A percentile compares a stretch with the other conserved stretches of the same genome.
Evolutionary conservation across 2,113 vertebrate species (phyloP).

Genomic region (Dasyprocta punctata): DNA sequence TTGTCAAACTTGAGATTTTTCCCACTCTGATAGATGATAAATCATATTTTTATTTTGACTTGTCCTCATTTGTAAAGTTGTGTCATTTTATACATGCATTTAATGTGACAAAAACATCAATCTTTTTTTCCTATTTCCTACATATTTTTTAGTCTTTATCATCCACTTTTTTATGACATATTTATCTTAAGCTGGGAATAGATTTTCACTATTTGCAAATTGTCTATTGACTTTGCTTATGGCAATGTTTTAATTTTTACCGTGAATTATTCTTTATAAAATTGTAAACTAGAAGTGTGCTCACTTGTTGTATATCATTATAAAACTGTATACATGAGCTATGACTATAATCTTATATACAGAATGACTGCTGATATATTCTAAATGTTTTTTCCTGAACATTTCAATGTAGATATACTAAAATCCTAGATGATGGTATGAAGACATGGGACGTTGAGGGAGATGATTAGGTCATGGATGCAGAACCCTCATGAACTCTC

Average conservation of each 20-base stretch:
- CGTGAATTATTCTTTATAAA: background rate
- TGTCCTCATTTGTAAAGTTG: background rate
- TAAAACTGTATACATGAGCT: background rate
- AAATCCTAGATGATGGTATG: background rate
- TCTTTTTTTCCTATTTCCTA: background rate
- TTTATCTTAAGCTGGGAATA: background rate
- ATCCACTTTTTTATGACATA: background rate
- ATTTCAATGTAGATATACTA: background rate
- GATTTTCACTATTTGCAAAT: background rate
- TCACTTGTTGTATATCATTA: background rate
- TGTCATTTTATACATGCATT: background rate
- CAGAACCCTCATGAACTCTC: background rate
- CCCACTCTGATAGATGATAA: background rate
- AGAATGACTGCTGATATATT: background rate
- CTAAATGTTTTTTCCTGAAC: background rate
- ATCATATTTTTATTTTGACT: background rate
- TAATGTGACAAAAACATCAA: background rate
- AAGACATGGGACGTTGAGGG: background rate
- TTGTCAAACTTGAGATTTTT: conserved; percentile 14
- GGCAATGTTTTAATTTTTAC: background rate
- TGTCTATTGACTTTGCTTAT: background rate
- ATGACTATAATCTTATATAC: background rate
- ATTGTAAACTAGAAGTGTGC: background rate
- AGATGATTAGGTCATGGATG: background rate
- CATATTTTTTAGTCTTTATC: background rate